Base-by-base conservation (phyloP, 1,140 invertebrate species). In the Zaprionus africanus region DNA sequence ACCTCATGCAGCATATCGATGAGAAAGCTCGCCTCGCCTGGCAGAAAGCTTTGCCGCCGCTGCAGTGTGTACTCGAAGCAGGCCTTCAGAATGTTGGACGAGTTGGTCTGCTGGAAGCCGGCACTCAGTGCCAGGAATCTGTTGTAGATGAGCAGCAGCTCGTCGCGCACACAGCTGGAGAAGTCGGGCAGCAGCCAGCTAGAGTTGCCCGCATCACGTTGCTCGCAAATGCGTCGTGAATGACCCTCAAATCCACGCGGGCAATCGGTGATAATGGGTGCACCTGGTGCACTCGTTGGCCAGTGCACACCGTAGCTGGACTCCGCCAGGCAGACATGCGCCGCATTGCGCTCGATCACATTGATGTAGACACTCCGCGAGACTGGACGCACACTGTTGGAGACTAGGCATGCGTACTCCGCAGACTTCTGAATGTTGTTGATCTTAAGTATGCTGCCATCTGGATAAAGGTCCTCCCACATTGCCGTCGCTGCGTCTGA, bases 381-480 rank as follows among this genome's bases (percentile, higher is more conserved):
- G 11, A 94, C 93, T 5, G 94, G 94, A 1, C 94, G 93, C 9
- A 94, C 93, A 43, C 94, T 94, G 58, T 94, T 94, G 34, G 94
- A 94, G 1, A 94, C 94, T 1, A 94, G 76, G 77, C 95, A 96
- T 3, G 95, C 94, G 74, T 95, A 96, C 60, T 93, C 93, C 1
- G 95, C 94, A 3, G 95, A 95, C 93, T 95, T 95, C 94, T 96
- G 96, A 24, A 95, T 95, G 64, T 96, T 96, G 71, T 95, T 95
- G 9, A 97, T 95, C 84, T 96, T 96, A 0, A 97, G 92, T 60
- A 97, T 96, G 81, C 96, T 97, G 31, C 96, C 96, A 38, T 95
- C 94, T 5, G 96, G 96, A 91, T 95, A 96, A 2, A 97, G 93
- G 84, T 97, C 96, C 82, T 97, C 96, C 95, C 96, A 97, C 61